Evolutionary conservation across 2,797 vertebrate species (phyloP), one percentile per base, ranked within the genome.

Genomic region (Neomorphus geoffroyi): DNA sequence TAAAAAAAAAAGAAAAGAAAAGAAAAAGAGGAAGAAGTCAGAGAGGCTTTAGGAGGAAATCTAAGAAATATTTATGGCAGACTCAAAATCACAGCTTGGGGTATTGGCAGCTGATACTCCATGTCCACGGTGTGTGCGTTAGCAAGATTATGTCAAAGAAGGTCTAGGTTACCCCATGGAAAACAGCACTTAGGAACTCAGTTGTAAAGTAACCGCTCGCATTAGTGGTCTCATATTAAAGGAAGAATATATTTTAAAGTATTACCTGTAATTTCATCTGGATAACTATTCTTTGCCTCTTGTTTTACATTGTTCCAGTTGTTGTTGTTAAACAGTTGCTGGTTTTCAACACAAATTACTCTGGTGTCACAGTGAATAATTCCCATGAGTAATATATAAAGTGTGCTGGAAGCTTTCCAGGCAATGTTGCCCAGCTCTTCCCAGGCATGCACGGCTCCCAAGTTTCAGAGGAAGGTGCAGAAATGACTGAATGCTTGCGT

Each of bases 401-500:
- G 5, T 23, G 30, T 65, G 6, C n/a, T 88, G 81, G 54, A 88
- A 84, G 32, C 16, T 80, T 79, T 84, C 86, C 66, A 79, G 33
- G 24, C 19, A 74, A 18, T 22, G 17, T 46, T 84, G 30, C 43
- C 65, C 66, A 79, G 15, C 13, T 58, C 54, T 54, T 69, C 26
- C 18, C 24, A 50, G 41, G 21, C 17, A 30, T 69, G 53, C 1
- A 6, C 1, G 0, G 0, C 30, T 86, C 33, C 50, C 66, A 78
- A 1, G 13, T 81, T 67, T 75, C 73, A 81, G 32, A 80, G 43
- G 28, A 75, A 92, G 39, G 30, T 43, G n/a, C 39, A 92, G 62
- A 80, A 90, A 54, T n/a, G 35, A 22, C 60, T 65, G n/a, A 32
- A 46, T 13, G 16, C 13, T 1, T 62, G 14, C 39, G 16, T 18